Evolutionary conservation across 1,140 invertebrate genomes (phyloP).

Genomic region (Tenebrio molitor): DNA sequence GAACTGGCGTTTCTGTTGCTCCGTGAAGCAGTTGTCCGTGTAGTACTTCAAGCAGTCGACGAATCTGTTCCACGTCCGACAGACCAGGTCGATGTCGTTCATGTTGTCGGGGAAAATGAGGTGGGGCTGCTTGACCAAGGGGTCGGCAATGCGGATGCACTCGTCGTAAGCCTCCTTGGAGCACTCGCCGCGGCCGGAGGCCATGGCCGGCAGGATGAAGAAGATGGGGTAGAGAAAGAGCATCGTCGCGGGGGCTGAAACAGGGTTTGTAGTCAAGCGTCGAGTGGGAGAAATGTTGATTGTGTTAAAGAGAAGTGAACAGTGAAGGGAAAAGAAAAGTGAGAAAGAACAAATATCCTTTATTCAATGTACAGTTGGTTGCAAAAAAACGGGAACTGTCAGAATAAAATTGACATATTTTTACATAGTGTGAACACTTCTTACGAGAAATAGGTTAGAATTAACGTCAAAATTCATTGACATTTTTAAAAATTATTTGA

Average conservation of each 20-base stretch:
- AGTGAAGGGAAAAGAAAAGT: too few relatives aligned
- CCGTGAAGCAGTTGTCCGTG: constrained; percentile 72
- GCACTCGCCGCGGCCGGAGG: constrained; percentile 62
- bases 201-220: constrained; percentile 29
- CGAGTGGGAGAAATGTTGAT: too few relatives aligned
- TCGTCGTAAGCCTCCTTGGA: constrained; percentile 69
- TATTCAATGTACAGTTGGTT: too few relatives aligned
- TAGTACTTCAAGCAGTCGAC: constrained; percentile 72
- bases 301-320: too few relatives aligned
- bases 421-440: too few relatives aligned
- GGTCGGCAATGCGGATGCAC: constrained; percentile 71
- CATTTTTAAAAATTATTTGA: too few relatives aligned
- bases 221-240: constrained; percentile 16
- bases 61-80: constrained; percentile 72
- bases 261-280: too few relatives aligned
- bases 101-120: constrained; percentile 74
- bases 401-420: too few relatives aligned
- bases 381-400: too few relatives aligned
- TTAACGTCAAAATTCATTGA: too few relatives aligned
- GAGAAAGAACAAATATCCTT: too few relatives aligned
- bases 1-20: constrained; percentile 69
- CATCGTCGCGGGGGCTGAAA: constrained; percentile 5
- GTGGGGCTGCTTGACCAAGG: constrained; percentile 71
- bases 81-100: constrained; percentile 72
- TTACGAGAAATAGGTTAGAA: too few relatives aligned